Conservation (phyloP, 2,888 invertebrate genomes). For the Watsonalla cultraria region DNA sequence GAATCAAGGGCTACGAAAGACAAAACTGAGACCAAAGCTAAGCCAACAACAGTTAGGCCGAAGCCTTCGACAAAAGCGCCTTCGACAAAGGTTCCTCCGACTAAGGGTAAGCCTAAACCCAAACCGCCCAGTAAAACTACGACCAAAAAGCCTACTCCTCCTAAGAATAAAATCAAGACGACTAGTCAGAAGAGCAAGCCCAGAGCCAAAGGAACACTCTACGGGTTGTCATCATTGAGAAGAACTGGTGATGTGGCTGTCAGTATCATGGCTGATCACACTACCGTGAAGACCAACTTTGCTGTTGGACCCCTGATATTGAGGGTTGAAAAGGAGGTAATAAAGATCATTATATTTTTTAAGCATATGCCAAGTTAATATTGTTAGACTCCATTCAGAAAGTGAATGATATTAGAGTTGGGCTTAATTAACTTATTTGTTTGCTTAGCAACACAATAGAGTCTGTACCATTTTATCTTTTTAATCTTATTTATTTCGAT, state of each 20-base stretch:
- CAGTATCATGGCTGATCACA: conserved; percentile 87
- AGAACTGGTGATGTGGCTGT: conserved; percentile 90
- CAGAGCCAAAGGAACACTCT: conserved; percentile 87
- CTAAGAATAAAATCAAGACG: conserved; percentile 61
- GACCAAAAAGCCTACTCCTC: conserved; percentile 32
- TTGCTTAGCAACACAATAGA: no score
- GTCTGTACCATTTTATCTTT: no score
- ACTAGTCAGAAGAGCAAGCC: conserved; percentile 70
- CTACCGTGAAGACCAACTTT: conserved; percentile 90
- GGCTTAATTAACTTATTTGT: no score
- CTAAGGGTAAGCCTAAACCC: conserved; percentile 42
- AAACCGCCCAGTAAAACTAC: conserved; percentile 35
- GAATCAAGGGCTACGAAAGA: conserved; percentile 58
- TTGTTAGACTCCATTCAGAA: no score
- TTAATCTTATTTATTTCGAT: no score
- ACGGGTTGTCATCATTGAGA: conserved; percentile 87
- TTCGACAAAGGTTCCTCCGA: conserved; percentile 8
- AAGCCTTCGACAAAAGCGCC: conserved; percentile 24
- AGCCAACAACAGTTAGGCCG: conserved; percentile 31
- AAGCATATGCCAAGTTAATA: no score
- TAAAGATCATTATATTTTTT: conserved; percentile 6
- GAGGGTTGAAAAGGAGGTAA: conserved; percentile 87
- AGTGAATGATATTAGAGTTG: no score
- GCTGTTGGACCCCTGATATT: conserved; percentile 87
- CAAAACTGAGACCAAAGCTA: conserved; percentile 56